These are phyloP conservation scores for Eustalomyia histrio DNA, from an alignment of 2,888 invertebrate species.

Conservation along the genomic window DNA sequence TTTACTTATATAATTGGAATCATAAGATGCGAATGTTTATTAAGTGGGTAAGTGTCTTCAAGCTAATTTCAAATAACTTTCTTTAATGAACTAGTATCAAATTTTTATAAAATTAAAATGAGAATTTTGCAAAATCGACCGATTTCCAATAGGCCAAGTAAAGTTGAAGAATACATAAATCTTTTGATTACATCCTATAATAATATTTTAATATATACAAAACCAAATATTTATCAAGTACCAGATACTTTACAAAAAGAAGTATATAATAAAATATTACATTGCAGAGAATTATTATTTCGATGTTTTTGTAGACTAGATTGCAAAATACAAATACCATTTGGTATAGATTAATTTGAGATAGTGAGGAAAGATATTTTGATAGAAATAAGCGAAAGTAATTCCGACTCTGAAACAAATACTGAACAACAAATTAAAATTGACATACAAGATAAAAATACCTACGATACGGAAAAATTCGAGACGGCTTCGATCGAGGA, in stretches of 20 bases:
- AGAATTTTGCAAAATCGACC: constrained; percentile 8
- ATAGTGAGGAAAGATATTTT: neutral
- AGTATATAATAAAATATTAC: no score
- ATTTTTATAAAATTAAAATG: neutral
- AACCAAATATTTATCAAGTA: neutral
- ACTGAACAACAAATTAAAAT: no score
- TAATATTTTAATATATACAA: no score
- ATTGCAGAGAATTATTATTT: neutral
- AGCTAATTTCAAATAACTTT: neutral
- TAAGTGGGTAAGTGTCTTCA: neutral
- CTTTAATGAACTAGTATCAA: neutral
- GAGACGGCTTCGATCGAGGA: no score
- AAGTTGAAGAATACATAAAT: neutral
- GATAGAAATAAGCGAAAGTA: neutral
- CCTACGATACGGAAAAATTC: neutral
- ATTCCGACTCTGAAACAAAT: no score
- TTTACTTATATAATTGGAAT: no score
- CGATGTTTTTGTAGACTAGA: constrained; percentile 1
- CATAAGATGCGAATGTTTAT: neutral
- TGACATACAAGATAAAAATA: neutral
- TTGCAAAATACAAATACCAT: no score
- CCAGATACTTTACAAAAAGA: neutral
- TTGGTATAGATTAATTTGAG: constrained; percentile 6
- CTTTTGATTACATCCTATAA: neutral
- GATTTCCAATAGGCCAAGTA: neutral